Conservation (phyloP, 1,140 invertebrate genomes). For the Drosophila asahinai region DNA sequence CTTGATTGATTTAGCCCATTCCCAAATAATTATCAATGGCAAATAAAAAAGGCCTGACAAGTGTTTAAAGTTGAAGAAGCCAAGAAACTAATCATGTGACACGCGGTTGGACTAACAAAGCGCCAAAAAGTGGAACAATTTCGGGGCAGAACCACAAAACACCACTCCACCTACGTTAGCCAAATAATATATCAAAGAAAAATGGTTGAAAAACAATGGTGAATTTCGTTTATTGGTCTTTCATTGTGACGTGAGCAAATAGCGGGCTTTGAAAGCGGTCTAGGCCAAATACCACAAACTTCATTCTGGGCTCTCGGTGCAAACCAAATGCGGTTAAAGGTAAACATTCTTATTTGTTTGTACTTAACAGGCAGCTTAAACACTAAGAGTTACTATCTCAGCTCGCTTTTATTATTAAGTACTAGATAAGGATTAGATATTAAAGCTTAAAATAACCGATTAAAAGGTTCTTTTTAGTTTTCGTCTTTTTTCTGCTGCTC, state of each 20-base stretch:
- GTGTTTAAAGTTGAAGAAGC: neutral
- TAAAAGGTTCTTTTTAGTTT: no score
- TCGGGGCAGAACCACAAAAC: neutral
- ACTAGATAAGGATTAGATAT: no score
- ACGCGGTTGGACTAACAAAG: constrained; percentile 7
- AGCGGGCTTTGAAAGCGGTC: neutral
- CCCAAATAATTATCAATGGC: neutral
- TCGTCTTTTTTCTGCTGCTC: no score
- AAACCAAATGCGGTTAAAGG: no score
- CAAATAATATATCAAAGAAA: neutral
- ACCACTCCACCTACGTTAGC: neutral
- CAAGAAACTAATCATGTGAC: neutral
- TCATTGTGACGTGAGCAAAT: neutral
- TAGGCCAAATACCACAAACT: neutral
- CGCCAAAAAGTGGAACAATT: constrained; percentile 1
- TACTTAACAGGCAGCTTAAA: no score
- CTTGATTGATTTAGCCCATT: neutral
- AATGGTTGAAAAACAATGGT: no score
- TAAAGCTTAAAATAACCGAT: no score
- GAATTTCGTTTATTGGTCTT: neutral
- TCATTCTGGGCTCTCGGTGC: neutral
- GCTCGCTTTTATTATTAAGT: no score
- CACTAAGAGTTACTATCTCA: no score
- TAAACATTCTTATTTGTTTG: no score
- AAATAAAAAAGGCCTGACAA: neutral